Base-by-base conservation (phyloP, 1,140 invertebrate species). In the Drosophila murphyi region DNA sequence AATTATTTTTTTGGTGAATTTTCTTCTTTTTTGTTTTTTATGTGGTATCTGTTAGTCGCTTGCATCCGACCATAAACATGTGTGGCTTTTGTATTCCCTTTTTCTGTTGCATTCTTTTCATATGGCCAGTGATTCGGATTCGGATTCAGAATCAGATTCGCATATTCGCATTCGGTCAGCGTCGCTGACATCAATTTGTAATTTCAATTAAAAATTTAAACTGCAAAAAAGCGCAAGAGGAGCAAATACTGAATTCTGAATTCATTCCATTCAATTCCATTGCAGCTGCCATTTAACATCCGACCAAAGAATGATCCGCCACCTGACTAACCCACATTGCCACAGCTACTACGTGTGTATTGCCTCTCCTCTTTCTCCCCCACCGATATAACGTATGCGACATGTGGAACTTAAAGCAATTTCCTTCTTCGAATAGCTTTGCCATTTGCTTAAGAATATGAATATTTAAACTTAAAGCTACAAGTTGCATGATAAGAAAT, bases 171-270 rank as follows among this genome's bases (percentile, higher is more conserved):
- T 56, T 65, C 45, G 55, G 12, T 41, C 56, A 48, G 71, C 71
- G 64, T 51, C 48, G 68, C 67, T 65, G 71, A 67, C 75, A 86
- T 86, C 78, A 86, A 86, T 86, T 82, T 76, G 82, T 86, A 86
- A 86, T 86, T 86, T 87, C 75, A 86, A 87, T 87, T 86, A 87
- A 86, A 87, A 87, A 86, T 86, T 87, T 76, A 86, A 85, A 72
- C 74, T 68, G 71, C 70, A 63, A 76, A 70, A 77, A 77, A 62
- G 69, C 74, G 60, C 71, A 68, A 52, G 62, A 51, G 8, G 4
- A 50, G 43, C 52, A 8, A 39, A 8, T 3, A 6, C 8, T 20
- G 39, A 41, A 41, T 43, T 43, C 39, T 43, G 39, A 43, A 43
- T 43, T 43, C 39, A 61, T 73, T 56, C 8, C 37, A 61, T 68